Evolutionary conservation across 2,797 vertebrate genomes (phyloP).

Genomic region (Syncerus caffer): DNA sequence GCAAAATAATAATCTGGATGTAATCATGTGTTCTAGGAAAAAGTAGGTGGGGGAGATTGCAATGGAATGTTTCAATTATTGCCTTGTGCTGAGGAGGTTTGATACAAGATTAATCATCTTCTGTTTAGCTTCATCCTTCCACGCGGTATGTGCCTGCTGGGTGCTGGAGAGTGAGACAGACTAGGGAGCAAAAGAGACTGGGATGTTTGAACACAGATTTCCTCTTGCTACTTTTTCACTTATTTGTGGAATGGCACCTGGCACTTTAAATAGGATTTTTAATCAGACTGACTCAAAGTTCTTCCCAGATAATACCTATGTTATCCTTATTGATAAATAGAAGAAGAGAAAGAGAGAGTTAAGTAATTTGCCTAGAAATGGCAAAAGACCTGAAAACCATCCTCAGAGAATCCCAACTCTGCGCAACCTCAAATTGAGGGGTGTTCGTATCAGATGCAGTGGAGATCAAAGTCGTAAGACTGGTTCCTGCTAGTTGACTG

Average conservation of each 20-base stretch:
- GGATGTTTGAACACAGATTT: not conserved
- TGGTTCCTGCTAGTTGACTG: not conserved
- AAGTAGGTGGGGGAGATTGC: not conserved
- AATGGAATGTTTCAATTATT: not conserved
- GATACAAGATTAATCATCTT: conserved; percentile 37
- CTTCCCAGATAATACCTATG: not conserved
- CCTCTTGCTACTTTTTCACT: not conserved
- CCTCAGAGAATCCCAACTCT: not conserved
- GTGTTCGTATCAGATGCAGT: no score
- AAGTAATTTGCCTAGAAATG: conserved; percentile 5
- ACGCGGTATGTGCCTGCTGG: not conserved
- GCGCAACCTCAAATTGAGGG: not conserved
- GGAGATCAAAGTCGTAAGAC: no score
- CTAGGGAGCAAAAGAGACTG: not conserved
- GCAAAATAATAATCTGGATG: conserved; percentile 29
- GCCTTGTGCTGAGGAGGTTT: not conserved
- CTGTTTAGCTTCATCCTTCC: not conserved
- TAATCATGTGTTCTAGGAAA: conserved; percentile 9
- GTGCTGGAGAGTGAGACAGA: not conserved
- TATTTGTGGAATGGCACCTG: conserved; percentile 45
- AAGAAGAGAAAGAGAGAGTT: not conserved
- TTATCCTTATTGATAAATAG: not conserved
- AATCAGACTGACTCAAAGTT: conserved; percentile 46
- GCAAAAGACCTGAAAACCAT: not conserved
- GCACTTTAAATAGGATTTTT: conserved; percentile 51